Base-by-base conservation (phyloP, 1,140 invertebrate species). In the Drosophila cardini region DNA sequence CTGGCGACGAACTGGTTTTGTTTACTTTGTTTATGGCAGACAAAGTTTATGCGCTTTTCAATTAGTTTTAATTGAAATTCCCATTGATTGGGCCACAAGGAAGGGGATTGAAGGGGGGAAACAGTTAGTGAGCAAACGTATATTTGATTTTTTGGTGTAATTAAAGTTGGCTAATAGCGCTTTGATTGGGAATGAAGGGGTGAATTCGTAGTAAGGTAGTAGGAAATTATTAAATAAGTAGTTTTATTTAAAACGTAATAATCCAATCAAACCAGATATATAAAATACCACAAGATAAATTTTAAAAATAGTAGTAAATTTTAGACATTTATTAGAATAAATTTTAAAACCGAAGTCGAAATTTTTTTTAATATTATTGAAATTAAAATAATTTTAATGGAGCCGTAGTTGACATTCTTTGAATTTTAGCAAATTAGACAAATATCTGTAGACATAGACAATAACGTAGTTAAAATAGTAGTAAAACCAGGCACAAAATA, bases 31-130 rank as follows among this genome's bases (percentile, higher is more conserved):
- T 82, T 72, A 16, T 56, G 53, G 61, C 62, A 52, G 52, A 46
- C 64, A 69, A 87, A 83, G 85, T 87, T 87, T 83, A 58, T 80
- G 84, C 84, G 70, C 58, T 69, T 89, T 86, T 89, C 84, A 89
- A 87, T 86, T 86, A 86, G 83, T 86, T 86, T 86, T 86, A 87
- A 86, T 86, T 86, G 83, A 83, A 86, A 87, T 79, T 86, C 62
- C 30, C 55, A 79, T 71, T 74, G 69, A 71, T 64, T 75, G 64
- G 46, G 32, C 13, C 30, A 26, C 10, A n/a, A n/a, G n/a, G 32
- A 13, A n/a, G 40, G 18, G 9, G 18, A 15, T 15, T 26, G 9
- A n/a, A n/a, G n/a, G 34, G 34, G n/a, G 32, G 11, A 34, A 43
- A 21, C 34, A 48, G 43, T 38, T 32, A 38, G 9, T 32, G 16